phyloP scores from a whole-genome alignment of 1,140 invertebrate genomes.

The Drosophila kurseongensis region DNA sequence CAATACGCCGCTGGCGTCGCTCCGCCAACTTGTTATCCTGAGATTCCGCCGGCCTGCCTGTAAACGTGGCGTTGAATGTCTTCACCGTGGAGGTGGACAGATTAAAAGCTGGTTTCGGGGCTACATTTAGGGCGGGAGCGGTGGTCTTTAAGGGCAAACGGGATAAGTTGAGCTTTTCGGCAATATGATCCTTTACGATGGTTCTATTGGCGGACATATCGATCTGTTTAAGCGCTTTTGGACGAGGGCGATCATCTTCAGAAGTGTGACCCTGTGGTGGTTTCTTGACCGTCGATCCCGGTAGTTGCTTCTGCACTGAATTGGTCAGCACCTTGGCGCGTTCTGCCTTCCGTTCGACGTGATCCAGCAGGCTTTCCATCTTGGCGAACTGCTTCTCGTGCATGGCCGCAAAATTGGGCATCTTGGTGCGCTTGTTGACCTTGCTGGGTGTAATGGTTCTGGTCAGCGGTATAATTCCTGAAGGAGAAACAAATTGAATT shows the following conservation, averaged over 20 bases:
- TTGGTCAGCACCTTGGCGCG: constrained; percentile 84
- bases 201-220: constrained; percentile 3
- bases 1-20: constrained; percentile 63
- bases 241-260: background rate
- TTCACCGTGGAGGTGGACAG: constrained; percentile 31
- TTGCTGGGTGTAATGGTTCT: constrained; percentile 39
- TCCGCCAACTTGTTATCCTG: constrained; percentile 39
- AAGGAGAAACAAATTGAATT: background rate
- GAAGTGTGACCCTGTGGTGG: background rate
- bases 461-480: constrained; percentile 13
- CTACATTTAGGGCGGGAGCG: constrained; percentile 6
- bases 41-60: background rate
- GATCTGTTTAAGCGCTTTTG: constrained; percentile 43
- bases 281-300: constrained; percentile 39
- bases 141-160: constrained; percentile 19
- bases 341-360: constrained; percentile 85
- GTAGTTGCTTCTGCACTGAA: constrained; percentile 45
- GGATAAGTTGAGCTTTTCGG: background rate
- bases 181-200: background rate
- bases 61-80: constrained; percentile 13
- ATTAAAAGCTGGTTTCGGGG: constrained; percentile 39
- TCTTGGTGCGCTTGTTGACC: constrained; percentile 83
- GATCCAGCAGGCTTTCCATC: constrained; percentile 88
- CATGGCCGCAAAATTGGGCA: constrained; percentile 88
- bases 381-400: constrained; percentile 87